Conservation (phyloP, 2,113 vertebrate species). For the Xyliphius kryptos region DNA sequence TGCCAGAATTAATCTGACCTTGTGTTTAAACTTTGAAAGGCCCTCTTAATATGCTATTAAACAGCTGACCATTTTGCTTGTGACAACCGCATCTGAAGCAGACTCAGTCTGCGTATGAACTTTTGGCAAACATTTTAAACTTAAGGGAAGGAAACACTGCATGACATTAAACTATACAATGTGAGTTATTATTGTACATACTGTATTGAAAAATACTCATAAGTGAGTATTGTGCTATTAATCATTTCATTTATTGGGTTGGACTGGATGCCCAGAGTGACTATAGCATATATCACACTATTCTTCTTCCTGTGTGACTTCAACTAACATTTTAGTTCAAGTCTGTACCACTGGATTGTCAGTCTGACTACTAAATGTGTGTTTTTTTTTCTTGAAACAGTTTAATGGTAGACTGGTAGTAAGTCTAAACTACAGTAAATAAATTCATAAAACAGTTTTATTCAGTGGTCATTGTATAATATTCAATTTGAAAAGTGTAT, state of each 20-base stretch:
- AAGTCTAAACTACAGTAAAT: no score
- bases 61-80: background rate
- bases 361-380: no score
- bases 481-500: no score
- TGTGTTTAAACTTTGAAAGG: conserved; percentile 17
- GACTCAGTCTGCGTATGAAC: background rate
- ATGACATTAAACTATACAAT: background rate
- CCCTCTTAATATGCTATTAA: conserved; percentile 12
- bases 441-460: no score
- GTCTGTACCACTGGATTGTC: no score
- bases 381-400: no score
- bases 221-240: conserved; percentile 23
- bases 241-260: conserved; percentile 2
- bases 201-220: no score
- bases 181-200: conserved; percentile 9
- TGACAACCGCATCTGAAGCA: conserved; percentile 13
- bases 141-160: background rate
- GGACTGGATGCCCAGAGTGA: conserved; percentile 25
- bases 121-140: background rate
- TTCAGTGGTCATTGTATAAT: no score
- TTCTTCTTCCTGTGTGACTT: no score
- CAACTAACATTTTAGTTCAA: no score
- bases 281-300: background rate
- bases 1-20: background rate
- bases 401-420: no score